phyloP scores from a whole-genome alignment of 2,113 vertebrate genomes.

The Salvelinus sp. region DNA sequence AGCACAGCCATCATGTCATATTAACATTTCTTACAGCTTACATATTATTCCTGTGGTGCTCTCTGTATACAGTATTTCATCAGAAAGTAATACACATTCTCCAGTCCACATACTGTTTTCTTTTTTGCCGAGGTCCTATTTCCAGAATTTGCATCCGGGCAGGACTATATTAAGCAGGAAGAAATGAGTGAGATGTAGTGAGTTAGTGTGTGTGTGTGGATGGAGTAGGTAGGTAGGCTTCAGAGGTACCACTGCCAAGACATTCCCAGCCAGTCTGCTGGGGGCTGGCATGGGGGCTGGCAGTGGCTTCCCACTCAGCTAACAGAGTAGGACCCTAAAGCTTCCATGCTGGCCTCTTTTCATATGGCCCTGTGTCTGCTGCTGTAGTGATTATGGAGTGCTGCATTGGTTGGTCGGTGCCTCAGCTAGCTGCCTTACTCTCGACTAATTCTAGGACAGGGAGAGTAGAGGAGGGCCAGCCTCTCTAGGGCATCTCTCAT shows the following conservation, averaged over 20 bases:
- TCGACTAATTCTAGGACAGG: slow-evolving; percentile 29
- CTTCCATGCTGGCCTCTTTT: slow-evolving; percentile 22
- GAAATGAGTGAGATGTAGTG: background rate
- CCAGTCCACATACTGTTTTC: background rate
- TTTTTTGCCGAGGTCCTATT: background rate
- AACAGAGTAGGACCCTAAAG: slow-evolving; percentile 14
- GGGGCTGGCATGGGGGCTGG: background rate
- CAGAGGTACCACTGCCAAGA: background rate
- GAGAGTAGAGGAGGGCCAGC: slow-evolving; percentile 20
- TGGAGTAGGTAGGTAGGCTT: background rate
- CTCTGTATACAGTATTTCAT: background rate
- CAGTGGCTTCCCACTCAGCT: background rate
- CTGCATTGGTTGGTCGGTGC: background rate
- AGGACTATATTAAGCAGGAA: background rate
- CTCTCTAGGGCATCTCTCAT: slow-evolving; percentile 28
- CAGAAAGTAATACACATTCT: background rate
- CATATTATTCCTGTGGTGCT: background rate
- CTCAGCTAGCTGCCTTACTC: background rate
- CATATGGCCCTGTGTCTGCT: slow-evolving; percentile 14
- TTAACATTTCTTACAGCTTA: background rate
- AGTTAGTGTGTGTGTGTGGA: background rate
- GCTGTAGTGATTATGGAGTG: slow-evolving; percentile 6
- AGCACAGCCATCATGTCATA: background rate
- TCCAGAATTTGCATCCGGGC: background rate
- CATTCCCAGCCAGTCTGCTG: background rate